phyloP scores from a whole-genome alignment of 2,888 invertebrate genomes.

The Synanthedon vespiformis region DNA sequence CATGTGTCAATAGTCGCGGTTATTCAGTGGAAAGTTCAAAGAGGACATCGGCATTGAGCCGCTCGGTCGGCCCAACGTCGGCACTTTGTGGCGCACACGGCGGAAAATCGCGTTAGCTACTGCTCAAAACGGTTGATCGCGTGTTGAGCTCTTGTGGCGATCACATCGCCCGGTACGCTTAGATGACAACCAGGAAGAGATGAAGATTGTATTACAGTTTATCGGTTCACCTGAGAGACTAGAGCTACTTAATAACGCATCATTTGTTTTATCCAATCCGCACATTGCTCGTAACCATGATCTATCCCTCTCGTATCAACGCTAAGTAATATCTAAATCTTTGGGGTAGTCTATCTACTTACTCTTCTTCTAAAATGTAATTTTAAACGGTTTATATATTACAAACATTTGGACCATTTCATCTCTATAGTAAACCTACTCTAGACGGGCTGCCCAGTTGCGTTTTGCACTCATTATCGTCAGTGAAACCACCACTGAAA shows the following conservation, averaged over 20 bases:
- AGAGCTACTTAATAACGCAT: slow-evolving; percentile 5
- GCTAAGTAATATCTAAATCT: too few relatives aligned
- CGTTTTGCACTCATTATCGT: too few relatives aligned
- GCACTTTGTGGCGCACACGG: slow-evolving; percentile 43
- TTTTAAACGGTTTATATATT: too few relatives aligned
- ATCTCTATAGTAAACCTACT: too few relatives aligned
- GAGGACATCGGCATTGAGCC: slow-evolving; percentile 41
- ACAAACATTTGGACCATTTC: too few relatives aligned
- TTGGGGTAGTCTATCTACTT: too few relatives aligned
- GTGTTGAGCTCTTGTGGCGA: slow-evolving; percentile 11
- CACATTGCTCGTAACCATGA: too few relatives aligned
- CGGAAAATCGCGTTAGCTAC: slow-evolving; percentile 46
- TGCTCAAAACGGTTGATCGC: slow-evolving; percentile 33
- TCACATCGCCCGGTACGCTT: neutral
- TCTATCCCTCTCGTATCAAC: too few relatives aligned
- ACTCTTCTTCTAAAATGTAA: too few relatives aligned
- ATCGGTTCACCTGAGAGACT: slow-evolving; percentile 2
- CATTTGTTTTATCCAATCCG: neutral
- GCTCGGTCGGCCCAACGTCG: slow-evolving; percentile 16
- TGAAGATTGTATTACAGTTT: slow-evolving; percentile 15
- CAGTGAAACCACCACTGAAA: too few relatives aligned
- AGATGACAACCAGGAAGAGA: slow-evolving; percentile 35
- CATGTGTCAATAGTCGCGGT: slow-evolving; percentile 59
- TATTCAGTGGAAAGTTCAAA: slow-evolving; percentile 62
- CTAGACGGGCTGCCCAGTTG: too few relatives aligned